Percentiles rank a stretch among this genome's conserved stretches.
Evolutionary conservation across 2,113 vertebrate genomes (phyloP).

Genomic region (Engraulis encrasicolus): DNA sequence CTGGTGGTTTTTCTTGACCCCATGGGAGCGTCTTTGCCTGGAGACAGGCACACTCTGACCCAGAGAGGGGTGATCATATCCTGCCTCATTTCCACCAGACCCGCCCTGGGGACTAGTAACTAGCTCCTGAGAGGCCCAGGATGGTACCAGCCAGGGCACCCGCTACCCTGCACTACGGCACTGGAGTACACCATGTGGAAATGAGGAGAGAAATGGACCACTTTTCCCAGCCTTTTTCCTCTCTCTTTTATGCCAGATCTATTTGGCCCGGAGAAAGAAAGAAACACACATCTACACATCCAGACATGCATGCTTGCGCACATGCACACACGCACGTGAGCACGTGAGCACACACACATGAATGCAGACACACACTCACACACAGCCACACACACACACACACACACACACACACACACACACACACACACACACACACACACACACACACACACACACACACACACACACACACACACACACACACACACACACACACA

Average conservation of each 20-base stretch:
- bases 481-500: background rate
- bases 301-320: background rate
- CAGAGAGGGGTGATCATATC: background rate
- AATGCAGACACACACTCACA: background rate
- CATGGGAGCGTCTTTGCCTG: background rate
- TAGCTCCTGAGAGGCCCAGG: background rate
- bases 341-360: background rate
- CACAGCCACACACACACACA: background rate
- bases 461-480: background rate
- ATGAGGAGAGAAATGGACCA: background rate
- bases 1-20: background rate
- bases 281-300: background rate
- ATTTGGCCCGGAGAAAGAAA: background rate
- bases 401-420: constrained; percentile 4
- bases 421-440: background rate
- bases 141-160: background rate
- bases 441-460: background rate
- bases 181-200: no score
- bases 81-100: background rate
- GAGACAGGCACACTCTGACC: background rate
- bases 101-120: background rate
- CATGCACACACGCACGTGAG: background rate
- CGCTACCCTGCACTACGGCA: no score
- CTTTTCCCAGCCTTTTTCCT: background rate
- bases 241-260: background rate